phyloP scores from a whole-genome alignment of 2,888 invertebrate species.

The Sipha maydis region DNA sequence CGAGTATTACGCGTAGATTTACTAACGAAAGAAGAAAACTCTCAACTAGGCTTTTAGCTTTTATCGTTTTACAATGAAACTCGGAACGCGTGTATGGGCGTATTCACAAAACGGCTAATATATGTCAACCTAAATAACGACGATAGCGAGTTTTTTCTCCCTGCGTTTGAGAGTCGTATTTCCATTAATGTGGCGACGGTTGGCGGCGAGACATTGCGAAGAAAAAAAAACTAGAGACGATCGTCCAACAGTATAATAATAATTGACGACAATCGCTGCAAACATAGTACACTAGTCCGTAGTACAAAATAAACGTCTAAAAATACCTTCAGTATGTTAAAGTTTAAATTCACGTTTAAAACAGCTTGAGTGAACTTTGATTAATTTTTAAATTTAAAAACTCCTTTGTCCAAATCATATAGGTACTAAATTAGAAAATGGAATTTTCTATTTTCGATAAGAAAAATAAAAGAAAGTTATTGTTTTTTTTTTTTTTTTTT shows the following conservation, averaged over 20 bases:
- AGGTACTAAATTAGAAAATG: no score
- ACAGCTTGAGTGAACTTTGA: no score
- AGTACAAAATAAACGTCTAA: no score
- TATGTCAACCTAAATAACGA: constrained; percentile 21
- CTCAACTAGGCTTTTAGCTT: not conserved
- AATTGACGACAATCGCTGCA: not conserved
- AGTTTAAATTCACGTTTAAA: no score
- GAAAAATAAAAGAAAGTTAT: no score
- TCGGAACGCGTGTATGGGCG: constrained; percentile 11
- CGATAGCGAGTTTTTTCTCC: not conserved
- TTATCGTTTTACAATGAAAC: constrained; percentile 12
- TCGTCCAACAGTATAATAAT: not conserved
- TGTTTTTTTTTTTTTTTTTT: no score
- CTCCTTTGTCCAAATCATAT: no score
- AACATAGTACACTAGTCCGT: not conserved
- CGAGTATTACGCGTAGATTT: no score
- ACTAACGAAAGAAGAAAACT: not conserved
- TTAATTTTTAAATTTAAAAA: no score
- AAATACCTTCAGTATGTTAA: no score
- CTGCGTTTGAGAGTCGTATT: not conserved
- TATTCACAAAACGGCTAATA: not conserved
- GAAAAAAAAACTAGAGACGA: not conserved
- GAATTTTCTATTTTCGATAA: no score
- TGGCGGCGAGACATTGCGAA: not conserved
- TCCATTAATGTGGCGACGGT: not conserved